A percentile compares a stretch with the other conserved stretches of the same genome.
Conservation (phyloP, 2,888 invertebrate genomes). For the Odontomyia ornata region DNA sequence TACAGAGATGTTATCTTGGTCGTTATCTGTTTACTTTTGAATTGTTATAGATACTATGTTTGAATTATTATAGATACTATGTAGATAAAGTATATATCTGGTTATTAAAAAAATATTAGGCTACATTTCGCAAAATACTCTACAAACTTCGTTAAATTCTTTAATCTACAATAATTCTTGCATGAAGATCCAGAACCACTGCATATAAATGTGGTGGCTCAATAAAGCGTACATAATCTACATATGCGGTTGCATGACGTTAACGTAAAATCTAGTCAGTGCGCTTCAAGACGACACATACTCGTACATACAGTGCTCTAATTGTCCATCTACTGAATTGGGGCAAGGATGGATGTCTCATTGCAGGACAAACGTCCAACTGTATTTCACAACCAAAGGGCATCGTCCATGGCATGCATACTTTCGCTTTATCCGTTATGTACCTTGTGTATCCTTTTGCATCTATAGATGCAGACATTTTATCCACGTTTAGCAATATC, state of each 20-base stretch:
- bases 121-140: too few species aligned
- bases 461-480: slow-evolving; percentile 15
- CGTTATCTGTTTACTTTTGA: too few species aligned
- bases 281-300: slow-evolving; percentile 14
- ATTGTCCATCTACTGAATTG: slow-evolving; percentile 1
- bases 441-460: not conserved
- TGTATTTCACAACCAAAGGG: not conserved
- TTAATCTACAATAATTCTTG: too few species aligned
- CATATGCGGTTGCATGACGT: not conserved
- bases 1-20: too few species aligned
- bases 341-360: not conserved
- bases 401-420: not conserved
- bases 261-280: slow-evolving; percentile 30
- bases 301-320: not conserved
- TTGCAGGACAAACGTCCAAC: not conserved
- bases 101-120: too few species aligned
- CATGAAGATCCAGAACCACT: too few species aligned
- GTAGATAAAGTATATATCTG: too few species aligned
- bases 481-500: slow-evolving; percentile 12
- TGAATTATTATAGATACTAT: too few species aligned
- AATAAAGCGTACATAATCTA: not conserved
- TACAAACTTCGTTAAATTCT: too few species aligned
- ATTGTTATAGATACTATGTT: too few species aligned
- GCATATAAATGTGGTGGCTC: too few species aligned
- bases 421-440: not conserved